Base-by-base conservation (phyloP, 2,888 invertebrate species). In the Apotomis capreana region DNA sequence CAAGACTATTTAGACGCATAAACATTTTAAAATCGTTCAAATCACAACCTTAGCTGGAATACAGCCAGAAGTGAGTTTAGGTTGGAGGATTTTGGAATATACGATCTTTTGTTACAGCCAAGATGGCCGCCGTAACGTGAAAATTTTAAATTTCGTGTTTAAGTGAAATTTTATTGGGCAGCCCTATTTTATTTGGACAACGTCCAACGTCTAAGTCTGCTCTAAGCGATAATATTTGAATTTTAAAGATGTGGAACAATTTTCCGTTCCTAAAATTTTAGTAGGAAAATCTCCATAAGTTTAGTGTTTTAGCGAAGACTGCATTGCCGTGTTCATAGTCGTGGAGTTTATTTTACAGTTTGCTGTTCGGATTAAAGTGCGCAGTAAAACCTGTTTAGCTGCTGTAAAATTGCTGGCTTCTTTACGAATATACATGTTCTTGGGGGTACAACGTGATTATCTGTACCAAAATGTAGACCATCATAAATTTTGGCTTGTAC, bases 91-190 rank as follows among this genome's bases (percentile, higher is more conserved):
- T 1, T 12, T 46, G 52, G 44, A 5, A 13, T 74, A 40, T 76
- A 85, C 78, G 26, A 74, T 54, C 81, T 51, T 84, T 86, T 74
- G 73, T 67, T 15, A 3, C 3, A 5, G 12, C 3, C n/a, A 44
- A 3, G 12, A 67, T 74, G 78, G 80, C 82, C 80, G 83, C 83
- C 82, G 89, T 91, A 89, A 91, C 87, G 89, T 87, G 87, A 87
- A 92, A 91, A 89, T 91, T 92, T 91, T 80, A 91, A 92, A 92
- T 91, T 91, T 92, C 83, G 88, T 89, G 88, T 91, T 88, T 91
- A 92, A 92, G 91, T 92, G 92, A 92, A 89, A 88, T 92, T 92
- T 92, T 91, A 92, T 92, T 90, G 87, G 85, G 79, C 85, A 83
- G 83, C 84, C 85, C 86, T 86, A 88, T 89, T 89, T 91, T 89